These are phyloP conservation scores for Eurystomus glaucurus DNA, from an alignment of 2,797 vertebrate species.

Conservation along the genomic window DNA sequence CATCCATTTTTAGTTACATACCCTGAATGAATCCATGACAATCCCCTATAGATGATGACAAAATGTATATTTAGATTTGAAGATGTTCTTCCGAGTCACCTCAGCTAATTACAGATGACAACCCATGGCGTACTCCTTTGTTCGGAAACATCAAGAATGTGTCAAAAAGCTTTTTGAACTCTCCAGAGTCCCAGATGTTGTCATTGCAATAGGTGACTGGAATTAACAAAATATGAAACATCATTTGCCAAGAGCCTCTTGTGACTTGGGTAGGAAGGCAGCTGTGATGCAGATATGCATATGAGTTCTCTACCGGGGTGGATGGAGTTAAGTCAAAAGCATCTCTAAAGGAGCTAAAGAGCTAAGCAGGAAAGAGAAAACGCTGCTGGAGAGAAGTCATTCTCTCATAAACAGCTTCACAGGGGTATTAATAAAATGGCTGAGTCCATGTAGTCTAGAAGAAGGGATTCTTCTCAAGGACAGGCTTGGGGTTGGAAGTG, in stretches of 20 bases:
- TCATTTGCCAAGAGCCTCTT: constrained; percentile 49
- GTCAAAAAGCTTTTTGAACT: constrained; percentile 68
- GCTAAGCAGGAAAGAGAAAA: neutral
- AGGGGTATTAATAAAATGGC: constrained; percentile 8
- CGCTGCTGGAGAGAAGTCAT: neutral
- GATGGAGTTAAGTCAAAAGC: constrained; percentile 52
- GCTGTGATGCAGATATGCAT: neutral
- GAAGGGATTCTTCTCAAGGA: constrained; percentile 50
- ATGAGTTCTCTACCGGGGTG: neutral
- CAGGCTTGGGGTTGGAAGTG: constrained; percentile 30
- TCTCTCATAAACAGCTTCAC: neutral
- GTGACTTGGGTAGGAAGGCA: constrained; percentile 37
- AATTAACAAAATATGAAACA: constrained; percentile 57
- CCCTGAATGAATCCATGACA: constrained; percentile 57
- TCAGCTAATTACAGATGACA: constrained; percentile 67
- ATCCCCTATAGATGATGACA: constrained; percentile 64
- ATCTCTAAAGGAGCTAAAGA: constrained; percentile 24
- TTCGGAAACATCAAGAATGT: constrained; percentile 66
- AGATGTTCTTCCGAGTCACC: constrained; percentile 63
- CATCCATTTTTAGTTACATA: constrained; percentile 60
- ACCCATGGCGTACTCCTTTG: constrained; percentile 54
- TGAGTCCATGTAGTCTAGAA: neutral
- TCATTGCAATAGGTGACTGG: constrained; percentile 67
- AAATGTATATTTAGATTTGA: constrained; percentile 73
- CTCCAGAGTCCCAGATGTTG: constrained; percentile 58